Conservation (phyloP, 2,888 invertebrate genomes). For the Octonoba sinensis region DNA sequence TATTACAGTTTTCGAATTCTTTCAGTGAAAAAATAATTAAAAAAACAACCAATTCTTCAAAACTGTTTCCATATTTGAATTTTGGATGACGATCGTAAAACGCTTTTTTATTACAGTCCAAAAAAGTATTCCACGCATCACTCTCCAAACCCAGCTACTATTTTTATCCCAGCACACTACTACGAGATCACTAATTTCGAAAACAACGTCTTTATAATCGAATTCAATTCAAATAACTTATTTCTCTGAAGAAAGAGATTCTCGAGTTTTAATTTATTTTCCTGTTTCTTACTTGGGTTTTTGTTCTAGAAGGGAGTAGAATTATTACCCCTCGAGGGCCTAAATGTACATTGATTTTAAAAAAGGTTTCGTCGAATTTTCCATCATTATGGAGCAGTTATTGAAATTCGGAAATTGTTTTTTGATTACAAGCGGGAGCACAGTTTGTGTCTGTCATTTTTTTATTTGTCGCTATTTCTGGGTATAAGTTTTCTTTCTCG, state of each 20-base stretch:
- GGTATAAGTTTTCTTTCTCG: slow-evolving; percentile 23
- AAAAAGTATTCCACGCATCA: not conserved
- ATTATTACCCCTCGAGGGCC: slow-evolving; percentile 35
- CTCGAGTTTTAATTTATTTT: slow-evolving; percentile 21
- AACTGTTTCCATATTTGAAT: no score
- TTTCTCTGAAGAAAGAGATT: slow-evolving; percentile 7
- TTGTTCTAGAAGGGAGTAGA: slow-evolving; percentile 13
- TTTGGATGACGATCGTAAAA: no score
- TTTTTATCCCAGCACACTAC: not conserved
- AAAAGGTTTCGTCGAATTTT: not conserved
- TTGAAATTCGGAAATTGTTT: slow-evolving; percentile 52
- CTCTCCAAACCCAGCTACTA: not conserved
- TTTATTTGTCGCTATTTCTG: slow-evolving; percentile 2
- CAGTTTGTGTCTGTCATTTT: slow-evolving; percentile 19
- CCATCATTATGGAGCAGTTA: slow-evolving; percentile 45
- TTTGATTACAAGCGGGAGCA: slow-evolving; percentile 27
- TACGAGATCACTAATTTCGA: slow-evolving; percentile 25
- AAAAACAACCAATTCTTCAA: no score
- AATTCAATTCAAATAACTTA: slow-evolving; percentile 42
- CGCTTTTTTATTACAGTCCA: no score
- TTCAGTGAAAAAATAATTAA: no score
- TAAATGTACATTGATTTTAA: slow-evolving; percentile 22
- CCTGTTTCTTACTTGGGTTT: slow-evolving; percentile 1
- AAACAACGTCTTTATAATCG: slow-evolving; percentile 48
- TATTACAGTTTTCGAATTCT: no score